phyloP scores from a whole-genome alignment of 2,797 vertebrate species.

The Crax fasciolata region DNA sequence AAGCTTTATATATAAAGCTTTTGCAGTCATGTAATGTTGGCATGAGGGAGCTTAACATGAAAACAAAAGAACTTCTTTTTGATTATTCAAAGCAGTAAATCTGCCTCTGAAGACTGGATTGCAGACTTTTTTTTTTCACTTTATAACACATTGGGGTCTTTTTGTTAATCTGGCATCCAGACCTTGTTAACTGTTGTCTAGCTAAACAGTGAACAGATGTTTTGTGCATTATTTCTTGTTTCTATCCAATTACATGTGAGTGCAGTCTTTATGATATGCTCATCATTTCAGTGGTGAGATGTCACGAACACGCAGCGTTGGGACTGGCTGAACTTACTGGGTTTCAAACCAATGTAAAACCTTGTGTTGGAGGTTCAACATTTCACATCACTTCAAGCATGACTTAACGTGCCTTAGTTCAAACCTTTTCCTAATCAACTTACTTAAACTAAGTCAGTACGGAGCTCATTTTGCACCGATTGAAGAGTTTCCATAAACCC shows the following conservation, averaged over 20 bases:
- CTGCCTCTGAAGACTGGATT: slow-evolving; percentile 26
- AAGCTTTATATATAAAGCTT: slow-evolving; percentile 4
- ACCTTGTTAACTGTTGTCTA: slow-evolving; percentile 58
- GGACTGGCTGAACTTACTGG: background rate
- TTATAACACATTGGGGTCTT: background rate
- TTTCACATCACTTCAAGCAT: slow-evolving; percentile 23
- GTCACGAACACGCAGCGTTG: background rate
- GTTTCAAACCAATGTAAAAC: background rate
- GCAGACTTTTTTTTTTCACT: background rate
- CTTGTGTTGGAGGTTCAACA: background rate
- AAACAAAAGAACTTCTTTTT: slow-evolving; percentile 31
- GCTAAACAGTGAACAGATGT: slow-evolving; percentile 42
- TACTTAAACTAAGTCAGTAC: background rate
- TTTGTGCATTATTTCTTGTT: slow-evolving; percentile 55
- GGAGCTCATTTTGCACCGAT: slow-evolving; percentile 28
- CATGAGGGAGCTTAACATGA: slow-evolving; percentile 8
- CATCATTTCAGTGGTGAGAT: background rate
- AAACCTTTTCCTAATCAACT: slow-evolving; percentile 42
- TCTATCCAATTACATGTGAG: slow-evolving; percentile 28
- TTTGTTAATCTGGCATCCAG: slow-evolving; percentile 46
- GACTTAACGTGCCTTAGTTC: background rate
- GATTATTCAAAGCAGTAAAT: slow-evolving; percentile 43
- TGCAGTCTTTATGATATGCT: background rate
- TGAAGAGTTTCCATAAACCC: slow-evolving; percentile 32
- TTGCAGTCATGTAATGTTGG: background rate